Evolutionary conservation across 1,140 invertebrate genomes (phyloP).

Genomic region (Ips nitidus): DNA sequence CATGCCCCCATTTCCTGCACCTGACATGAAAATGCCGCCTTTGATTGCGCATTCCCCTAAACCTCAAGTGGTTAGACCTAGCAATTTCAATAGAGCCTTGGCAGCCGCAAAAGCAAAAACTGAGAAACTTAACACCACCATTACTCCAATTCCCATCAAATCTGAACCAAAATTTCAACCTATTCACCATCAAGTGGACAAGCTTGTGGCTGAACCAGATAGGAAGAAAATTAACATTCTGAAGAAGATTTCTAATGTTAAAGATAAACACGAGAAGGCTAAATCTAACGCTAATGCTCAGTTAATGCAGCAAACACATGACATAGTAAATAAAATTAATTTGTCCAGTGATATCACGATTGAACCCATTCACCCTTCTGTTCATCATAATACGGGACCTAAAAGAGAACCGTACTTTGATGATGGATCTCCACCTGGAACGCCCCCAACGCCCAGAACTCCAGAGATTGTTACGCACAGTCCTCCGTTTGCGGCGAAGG

Average conservation of each 20-base stretch:
- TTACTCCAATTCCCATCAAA: conserved; percentile 47
- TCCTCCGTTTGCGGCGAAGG: conserved; percentile 59
- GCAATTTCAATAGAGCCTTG: conserved; percentile 51
- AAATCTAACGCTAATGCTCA: conserved; percentile 11
- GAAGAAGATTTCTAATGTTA: conserved; percentile 80
- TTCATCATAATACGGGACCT: conserved; percentile 14
- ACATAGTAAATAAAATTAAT: conserved; percentile 44
- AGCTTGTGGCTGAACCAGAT: conserved; percentile 75
- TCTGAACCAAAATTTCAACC: conserved; percentile 30
- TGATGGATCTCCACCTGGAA: conserved; percentile 60
- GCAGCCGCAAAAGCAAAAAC: conserved; percentile 55
- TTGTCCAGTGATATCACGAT: conserved; percentile 53
- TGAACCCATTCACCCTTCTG: conserved; percentile 44
- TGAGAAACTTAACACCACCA: conserved; percentile 54
- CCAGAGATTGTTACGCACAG: conserved; percentile 56
- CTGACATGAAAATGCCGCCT: conserved; percentile 26
- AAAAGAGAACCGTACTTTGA: conserved; percentile 52
- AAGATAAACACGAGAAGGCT: conserved; percentile 57
- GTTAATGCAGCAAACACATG: conserved; percentile 30
- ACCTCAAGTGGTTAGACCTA: conserved; percentile 18
- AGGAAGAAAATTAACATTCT: conserved; percentile 83
- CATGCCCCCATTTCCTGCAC: conserved; percentile 11
- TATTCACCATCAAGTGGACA: conserved; percentile 57
- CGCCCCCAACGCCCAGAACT: conserved; percentile 60
- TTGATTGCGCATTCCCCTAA: conserved; percentile 12